Evolutionary conservation across 2,888 invertebrate species (phyloP), one percentile per base, ranked within the genome.

Genomic region (Hirtodrosophila cameraria): DNA sequence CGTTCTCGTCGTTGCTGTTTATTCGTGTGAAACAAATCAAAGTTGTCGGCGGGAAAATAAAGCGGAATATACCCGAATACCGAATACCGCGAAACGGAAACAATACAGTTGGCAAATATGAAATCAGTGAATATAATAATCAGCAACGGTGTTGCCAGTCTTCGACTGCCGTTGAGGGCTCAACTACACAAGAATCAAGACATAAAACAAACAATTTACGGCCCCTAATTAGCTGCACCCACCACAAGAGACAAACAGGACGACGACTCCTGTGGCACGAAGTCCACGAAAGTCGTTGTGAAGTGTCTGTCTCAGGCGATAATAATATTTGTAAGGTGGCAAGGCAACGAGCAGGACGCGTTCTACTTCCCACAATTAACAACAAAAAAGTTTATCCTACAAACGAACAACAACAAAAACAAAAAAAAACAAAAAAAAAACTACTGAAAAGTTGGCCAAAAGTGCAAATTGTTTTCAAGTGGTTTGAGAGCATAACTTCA

Each of bases 1-100:
- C 20, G 48, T 30, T 41, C 33, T 52, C 65, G 28, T 48, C 73
- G 81, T 85, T 80, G 77, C 77, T 85, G 67, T 83, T 83, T 83
- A 86, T 80, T 86, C 83, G 86, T 73, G 83, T 83, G 82, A 77
- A 86, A 75, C 82, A 86, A 86, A 75, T 86, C 66, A 75, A 77
- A 61, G 52, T 23, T 18, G 61, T 57, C 57, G 48, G 57, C 41
- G 52, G 18, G 18, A 20, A 20, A 23, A n/a, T n/a, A n/a, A n/a
- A n/a, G n/a, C n/a, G n/a, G n/a, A n/a, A n/a, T n/a, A n/a, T n/a
- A n/a, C n/a, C n/a, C n/a, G n/a, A n/a, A n/a, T 65, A 42, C 65
- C 35, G 60, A 38, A 43, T 30, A 45, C 27, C 23, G 31, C 23
- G 31, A 48, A 49, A 18, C 66, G 38, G 48, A 38, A 53, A 31